Evolutionary conservation across 1,140 invertebrate genomes (phyloP), one percentile per base, ranked within the genome.

Genomic region (Episyrphus balteatus): DNA sequence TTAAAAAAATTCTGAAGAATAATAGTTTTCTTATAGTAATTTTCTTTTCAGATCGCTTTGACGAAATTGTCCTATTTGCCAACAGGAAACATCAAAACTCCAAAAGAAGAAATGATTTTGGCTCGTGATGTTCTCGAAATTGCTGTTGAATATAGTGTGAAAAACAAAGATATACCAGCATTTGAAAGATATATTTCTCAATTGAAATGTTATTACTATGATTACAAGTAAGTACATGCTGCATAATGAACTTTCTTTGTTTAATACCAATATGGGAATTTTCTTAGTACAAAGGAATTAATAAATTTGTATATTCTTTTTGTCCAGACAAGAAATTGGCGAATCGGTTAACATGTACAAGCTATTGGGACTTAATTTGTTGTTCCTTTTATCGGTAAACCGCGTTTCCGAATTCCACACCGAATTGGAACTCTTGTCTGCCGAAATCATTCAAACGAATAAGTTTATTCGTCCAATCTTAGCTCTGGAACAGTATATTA

Each of bases 361-460:
- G 66, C 74, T 99, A 3, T 72, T 98, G 18, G 96, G 96, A 1
- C 73, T 99, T 17, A 97, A 99, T 74, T 73, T 99, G 5, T 72
- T 99, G 19, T 95, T 92, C 70, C 73, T 99, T n/a, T 69, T 99
- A 1, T 92, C 94, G 6, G 91, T 95, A 71, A 98, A 98, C 68
- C 75, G 92, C 62, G 87, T 99, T 1, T 95, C 94, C 2, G 96
- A 99, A 68, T 99, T 99, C 71, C 96, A 99, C 62, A 99, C 94
- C 8, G 94, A 98, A 70, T 69, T 99, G 45, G 97, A 99, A 68
- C 72, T 95, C 15, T 73, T 99, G n/a, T 87, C 92, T 5, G 81
- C 88, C 31, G 88, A 94, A 69, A 84, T 91, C 44, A 86, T 98
- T 57, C 85, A 95, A 65, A 82, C 81, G 31, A 96, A 98, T 66